Base-by-base conservation (phyloP, 2,888 invertebrate species). In the Galeruca laticollis region DNA sequence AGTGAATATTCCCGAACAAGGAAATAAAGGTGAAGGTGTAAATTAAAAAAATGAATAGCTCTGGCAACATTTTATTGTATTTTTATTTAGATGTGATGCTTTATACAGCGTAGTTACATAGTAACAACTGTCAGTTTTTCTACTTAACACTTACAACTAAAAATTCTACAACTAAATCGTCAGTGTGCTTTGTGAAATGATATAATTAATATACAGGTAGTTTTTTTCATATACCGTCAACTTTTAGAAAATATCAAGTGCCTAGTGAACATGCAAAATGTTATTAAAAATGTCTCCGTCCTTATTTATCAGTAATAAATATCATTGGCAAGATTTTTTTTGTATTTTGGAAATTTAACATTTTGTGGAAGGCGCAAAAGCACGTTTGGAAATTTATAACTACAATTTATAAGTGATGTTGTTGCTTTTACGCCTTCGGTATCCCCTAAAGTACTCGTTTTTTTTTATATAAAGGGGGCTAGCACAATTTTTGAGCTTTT, bases 41-140 rank as follows among this genome's bases (percentile, higher is more conserved):
- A 54, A 6, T 20, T 26, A n/a, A 9, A 47, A 47, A 18, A 18
- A 47, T 47, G 18, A 47, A 15, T 83, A 84, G 84, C 84, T 89
- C 89, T 89, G 89, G 90, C 90, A 90, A 90, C 90, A 89, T 90
- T 70, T 72, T 90, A 89, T 90, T 90, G 89, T 90, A 89, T 89
- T 88, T 88, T 78, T 84, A 88, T 88, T 85, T 82, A 84, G 84
- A 84, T 84, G 85, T 90, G 89, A 89, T 90, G 89, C 89, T 88
- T 89, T 88, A 87, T 89, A 86, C 86, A 86, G 88, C 88, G 87
- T 88, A 90, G 89, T 90, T 90, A 90, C 90, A 90, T 89, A 90
- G 90, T 90, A 90, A 90, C 90, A 89, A 90, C 89, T 87, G 88
- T 82, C 83, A 77, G 81, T 87, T 71, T n/a, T 18, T 89, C 89